Base-by-base conservation (phyloP, 2,888 invertebrate species). In the Glomeris marginata region DNA sequence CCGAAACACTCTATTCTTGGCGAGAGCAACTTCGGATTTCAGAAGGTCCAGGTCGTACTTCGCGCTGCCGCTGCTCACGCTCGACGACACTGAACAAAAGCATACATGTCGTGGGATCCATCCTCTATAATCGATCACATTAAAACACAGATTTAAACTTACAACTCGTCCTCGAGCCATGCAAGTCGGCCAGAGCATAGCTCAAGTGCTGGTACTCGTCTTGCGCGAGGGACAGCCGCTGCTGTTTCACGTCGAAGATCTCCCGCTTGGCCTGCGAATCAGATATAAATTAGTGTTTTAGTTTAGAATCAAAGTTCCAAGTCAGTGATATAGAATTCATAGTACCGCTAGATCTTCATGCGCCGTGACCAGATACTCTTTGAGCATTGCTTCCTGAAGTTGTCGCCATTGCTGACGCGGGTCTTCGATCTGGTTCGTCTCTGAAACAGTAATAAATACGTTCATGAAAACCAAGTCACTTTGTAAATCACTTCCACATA, bases 381-480 rank as follows among this genome's bases (percentile, higher is more conserved):
- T 80, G 67, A 95, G 76, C 95, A 95, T 95, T 58, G 82, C 84
- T 73, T 95, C 92, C 72, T 95, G 95, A 61, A 91, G 83, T 62
- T 81, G 83, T 64, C 91, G 79, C 94, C 94, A 95, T 80, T 92
- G 91, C 72, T 87, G 77, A 63, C 94, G 76, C 56, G 95, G 95
- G 71, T 95, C 94, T 73, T 95, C 94, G 56, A 94, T 72, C 72
- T 95, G 94, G 65, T 92, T 95, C 64, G 82, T 81, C 76, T 92
- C 90, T 90, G 35, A 5, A 8, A 54, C 2, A 28, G 36, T 11
- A 22, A 35, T 21, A 42, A 51, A n/a, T n/a, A n/a, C n/a, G n/a
- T 45, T 3, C 1, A 52, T 43, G 18, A 38, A 22, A 36, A 51
- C n/a, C 15, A 38, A 38, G 5, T 38, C 38, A 8, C 3, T 16